Evolutionary conservation across 2,113 vertebrate genomes (phyloP), one percentile per base, ranked within the genome.

Genomic region (Anoura caudifer): DNA sequence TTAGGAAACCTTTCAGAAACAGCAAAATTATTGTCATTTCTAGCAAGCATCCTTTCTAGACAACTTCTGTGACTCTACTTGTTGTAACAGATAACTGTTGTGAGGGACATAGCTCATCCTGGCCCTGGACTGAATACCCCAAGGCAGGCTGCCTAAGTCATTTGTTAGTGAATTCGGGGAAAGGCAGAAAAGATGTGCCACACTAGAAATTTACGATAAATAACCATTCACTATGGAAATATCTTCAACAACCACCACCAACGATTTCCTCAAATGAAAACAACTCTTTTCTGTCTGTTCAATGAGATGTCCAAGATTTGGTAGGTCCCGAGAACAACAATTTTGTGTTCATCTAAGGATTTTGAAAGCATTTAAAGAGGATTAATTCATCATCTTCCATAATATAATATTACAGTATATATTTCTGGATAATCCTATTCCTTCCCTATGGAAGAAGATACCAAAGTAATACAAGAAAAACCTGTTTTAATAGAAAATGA

Each of bases 11-110:
- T 70, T 95, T 82, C 50, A 85, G 50, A 94, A 63, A 88, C 24
- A 97, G 84, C 81, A 97, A 96, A 95, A 92, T 84, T 41, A 92
- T 17, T 94, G 72, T 92, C 76, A 90, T 95, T 89, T 94, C 92
- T 95, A 95, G 92, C 47, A 87, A 96, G 38, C 79, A 28, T 82
- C 73, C 67, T 88, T 67, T 95, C 65, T 76, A 93, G 88, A 98
- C 63, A 97, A 96, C 50, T 91, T 20, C 85, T 73, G 52, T 88
- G 88, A 95, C 83, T 92, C 69, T 80, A 67, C 28, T 93, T 85
- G 33, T 79, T 93, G 61, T 72, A 94, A 86, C 24, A 95, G 95
- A 87, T 91, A 91, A 91, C 82, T 92, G 67, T 87, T 93, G 87
- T 86, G 59, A 89, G 69, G n/a, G 94, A 96, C 96, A 94, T 28